Evolutionary conservation across 2,888 invertebrate species (phyloP).

Genomic region (Lithodes maja): DNA sequence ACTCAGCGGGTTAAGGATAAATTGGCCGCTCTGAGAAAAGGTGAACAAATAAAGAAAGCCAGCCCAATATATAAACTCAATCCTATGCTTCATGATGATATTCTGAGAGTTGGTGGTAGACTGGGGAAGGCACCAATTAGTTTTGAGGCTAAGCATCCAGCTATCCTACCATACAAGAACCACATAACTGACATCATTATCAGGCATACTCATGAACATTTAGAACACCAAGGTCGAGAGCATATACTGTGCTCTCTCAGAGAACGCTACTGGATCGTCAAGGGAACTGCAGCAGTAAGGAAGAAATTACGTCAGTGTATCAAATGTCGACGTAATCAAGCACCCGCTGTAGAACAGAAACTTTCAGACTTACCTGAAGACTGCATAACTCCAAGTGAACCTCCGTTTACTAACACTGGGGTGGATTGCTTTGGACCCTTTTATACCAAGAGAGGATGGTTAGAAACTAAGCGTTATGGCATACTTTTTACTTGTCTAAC

Average conservation of each 20-base stretch:
- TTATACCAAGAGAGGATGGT: neutral
- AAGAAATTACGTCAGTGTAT: neutral
- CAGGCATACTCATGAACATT: neutral
- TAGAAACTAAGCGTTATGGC: constrained; percentile 4
- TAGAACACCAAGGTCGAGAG: constrained; percentile 24
- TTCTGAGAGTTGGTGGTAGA: constrained; percentile 29
- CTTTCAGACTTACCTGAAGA: constrained; percentile 24
- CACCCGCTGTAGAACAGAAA: neutral
- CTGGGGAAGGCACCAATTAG: neutral
- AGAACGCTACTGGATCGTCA: constrained; percentile 10
- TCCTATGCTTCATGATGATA: neutral
- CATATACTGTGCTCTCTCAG: neutral
- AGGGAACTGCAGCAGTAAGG: neutral
- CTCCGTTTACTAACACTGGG: constrained; percentile 17
- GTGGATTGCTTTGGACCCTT: constrained; percentile 45
- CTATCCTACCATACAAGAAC: constrained; percentile 3
- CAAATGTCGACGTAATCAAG: neutral
- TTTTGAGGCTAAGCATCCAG: constrained; percentile 11
- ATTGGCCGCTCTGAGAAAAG: neutral
- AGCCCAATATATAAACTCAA: neutral
- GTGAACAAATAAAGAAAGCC: neutral
- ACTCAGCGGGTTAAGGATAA: too few relatives aligned
- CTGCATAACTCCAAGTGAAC: neutral
- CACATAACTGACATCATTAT: constrained; percentile 22
- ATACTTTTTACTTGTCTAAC: constrained; percentile 35